Evolutionary conservation across 2,113 vertebrate species (phyloP), one percentile per base, ranked within the genome.

Genomic region (Craseonycteris thonglongyai): DNA sequence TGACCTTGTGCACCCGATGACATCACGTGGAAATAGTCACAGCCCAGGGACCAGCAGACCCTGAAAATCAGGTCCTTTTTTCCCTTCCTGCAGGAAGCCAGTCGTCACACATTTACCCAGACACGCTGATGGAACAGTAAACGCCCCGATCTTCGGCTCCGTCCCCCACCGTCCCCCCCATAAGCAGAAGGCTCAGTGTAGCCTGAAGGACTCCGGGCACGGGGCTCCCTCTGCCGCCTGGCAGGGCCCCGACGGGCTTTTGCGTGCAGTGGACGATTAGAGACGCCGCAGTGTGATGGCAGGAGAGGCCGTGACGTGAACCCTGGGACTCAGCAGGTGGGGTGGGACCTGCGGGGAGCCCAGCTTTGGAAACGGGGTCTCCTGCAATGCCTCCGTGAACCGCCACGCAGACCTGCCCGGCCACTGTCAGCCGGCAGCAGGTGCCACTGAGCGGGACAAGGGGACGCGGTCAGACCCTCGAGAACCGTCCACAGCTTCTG

Each of bases 231-330:
- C 61, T 4, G 18, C 6, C 13, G 12, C 35, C 69, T 8, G 2
- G 54, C 10, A 0, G 45, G 0, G 35, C 26, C 51, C 0, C 0
- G 24, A 54, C 26, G 19, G 26, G 8, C 21, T 47, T 58, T 24
- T 3, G 7, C 58, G 0, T 1, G 3, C 7, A 4, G 33, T 10
- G 16, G 15, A 11, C 4, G 0, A 28, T 0, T 2, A 10, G 7
- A 26, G 22, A 6, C 16, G 2, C 63, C 47, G 0, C 2, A 2
- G 15, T 59, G 26, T 8, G 7, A 7, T 0, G 1, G 56, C 28
- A 18, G 10, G 6, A 22, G 40, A 28, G n/a, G 24, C 28, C 0
- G 4, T 8, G 1, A 0, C 0, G 51, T 26, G 24, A 38, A n/a
- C 13, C 1, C 49, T 1, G 7, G 19, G 19, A 38, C 35, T 28